Evolutionary conservation across 2,888 invertebrate species (phyloP).

Genomic region (Amphipoea lucens): DNA sequence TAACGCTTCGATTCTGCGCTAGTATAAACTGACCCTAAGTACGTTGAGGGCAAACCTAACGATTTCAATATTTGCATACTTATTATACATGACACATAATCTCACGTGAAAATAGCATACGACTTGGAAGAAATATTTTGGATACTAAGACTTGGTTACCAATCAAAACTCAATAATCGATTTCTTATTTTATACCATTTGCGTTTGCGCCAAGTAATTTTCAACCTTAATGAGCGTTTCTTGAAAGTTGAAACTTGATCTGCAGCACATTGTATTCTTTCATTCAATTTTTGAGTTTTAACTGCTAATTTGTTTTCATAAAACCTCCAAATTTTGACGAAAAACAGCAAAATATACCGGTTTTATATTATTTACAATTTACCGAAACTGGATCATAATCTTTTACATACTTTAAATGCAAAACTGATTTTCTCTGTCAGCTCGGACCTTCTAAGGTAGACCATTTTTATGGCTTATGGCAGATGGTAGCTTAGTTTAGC

Average conservation of each 20-base stretch:
- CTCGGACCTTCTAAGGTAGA: no score
- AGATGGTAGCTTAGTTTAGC: not conserved
- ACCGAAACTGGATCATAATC: not conserved
- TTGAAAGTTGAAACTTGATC: no score
- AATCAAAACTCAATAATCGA: not conserved
- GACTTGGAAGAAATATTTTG: slow-evolving; percentile 13
- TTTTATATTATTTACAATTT: not conserved
- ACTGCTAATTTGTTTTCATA: not conserved
- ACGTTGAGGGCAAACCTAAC: not conserved
- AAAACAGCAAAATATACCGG: slow-evolving; percentile 8
- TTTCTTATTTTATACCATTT: not conserved
- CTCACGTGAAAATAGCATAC: not conserved
- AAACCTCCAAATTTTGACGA: not conserved
- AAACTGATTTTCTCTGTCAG: not conserved
- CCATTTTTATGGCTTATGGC: not conserved
- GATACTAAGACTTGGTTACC: not conserved
- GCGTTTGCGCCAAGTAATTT: no score
- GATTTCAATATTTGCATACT: not conserved
- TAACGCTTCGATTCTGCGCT: no score
- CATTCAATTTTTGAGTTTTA: not conserved
- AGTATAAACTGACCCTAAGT: no score
- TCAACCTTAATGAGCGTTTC: no score
- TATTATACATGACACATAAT: slow-evolving; percentile 8
- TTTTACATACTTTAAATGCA: not conserved
- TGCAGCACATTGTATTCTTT: no score